Base-by-base conservation (phyloP, 2,113 vertebrate genomes). In the Phyllostomus hastatus region DNA sequence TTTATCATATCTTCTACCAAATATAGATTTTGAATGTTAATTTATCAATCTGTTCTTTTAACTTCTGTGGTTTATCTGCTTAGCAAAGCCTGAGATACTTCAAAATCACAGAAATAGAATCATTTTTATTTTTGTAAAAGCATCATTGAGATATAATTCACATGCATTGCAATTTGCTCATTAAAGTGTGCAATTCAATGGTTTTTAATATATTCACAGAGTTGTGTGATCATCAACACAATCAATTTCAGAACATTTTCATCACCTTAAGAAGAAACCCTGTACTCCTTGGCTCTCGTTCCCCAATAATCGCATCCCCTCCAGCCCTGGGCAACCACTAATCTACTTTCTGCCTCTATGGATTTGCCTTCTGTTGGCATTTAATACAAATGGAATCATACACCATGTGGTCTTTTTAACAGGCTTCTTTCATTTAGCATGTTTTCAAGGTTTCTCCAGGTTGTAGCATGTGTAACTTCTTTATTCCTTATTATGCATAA, bases 31-130 rank as follows among this genome's bases (percentile, higher is more conserved):
- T 88, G 84, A 97, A 97, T 96, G 90, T 94, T 96, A 96, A 95
- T 95, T 97, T 97, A 95, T 96, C 97, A 97, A 96, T 92, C 97
- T 97, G 95, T 97, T 97, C 95, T 95, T 94, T 95, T 94, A 95
- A 96, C 85, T 97, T 96, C 88, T 86, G 91, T 69, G 52, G 90
- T 97, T 95, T 96, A 76, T 90, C 35, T 92, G 59, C 78, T 95
- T 95, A 92, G 54, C 76, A 96, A 96, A 94, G 70, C 86, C 95
- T 90, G 78, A 90, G 82, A 85, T 92, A 67, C 70, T 94, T 92
- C 46, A 41, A 81, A 67, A 90, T 78, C 69, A 86, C 81, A 94
- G 76, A 95, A 96, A 96, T 94, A 96, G 94, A 87, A 7, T 95
- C 41, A 54, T 89, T 90, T 96, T 91, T 90, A 94, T 92, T 95